Evolutionary conservation across 2,113 vertebrate species (phyloP).

Genomic region (Progne subis): DNA sequence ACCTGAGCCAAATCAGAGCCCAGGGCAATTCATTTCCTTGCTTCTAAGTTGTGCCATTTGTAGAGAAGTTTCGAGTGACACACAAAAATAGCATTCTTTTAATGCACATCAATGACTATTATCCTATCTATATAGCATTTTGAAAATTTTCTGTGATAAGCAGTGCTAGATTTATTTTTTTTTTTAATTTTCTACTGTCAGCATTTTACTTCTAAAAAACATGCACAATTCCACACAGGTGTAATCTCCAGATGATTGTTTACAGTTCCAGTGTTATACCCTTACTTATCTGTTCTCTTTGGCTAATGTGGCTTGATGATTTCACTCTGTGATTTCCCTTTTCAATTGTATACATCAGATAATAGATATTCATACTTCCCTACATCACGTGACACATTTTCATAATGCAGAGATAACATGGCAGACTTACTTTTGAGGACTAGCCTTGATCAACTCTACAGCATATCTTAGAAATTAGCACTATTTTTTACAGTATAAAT

Average conservation of each 20-base stretch:
- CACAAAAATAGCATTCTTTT: not conserved
- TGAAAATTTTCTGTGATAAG: not conserved
- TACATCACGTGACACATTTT: not conserved
- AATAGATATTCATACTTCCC: conserved; percentile 14
- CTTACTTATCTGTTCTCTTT: conserved; percentile 44
- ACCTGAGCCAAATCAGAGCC: not conserved
- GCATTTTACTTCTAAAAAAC: not conserved
- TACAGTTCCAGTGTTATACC: conserved; percentile 1
- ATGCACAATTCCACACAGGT: not conserved
- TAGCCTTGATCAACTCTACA: not conserved
- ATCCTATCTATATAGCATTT: not conserved
- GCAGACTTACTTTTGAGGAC: not conserved
- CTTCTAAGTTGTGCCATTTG: not conserved
- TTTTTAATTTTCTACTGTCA: not conserved
- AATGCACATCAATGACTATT: not conserved
- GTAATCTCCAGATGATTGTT: not conserved
- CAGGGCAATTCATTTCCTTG: not conserved
- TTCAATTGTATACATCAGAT: conserved; percentile 25
- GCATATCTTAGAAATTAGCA: not conserved
- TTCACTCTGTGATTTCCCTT: conserved; percentile 50
- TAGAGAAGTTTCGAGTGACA: not conserved
- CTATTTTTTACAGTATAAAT: not conserved
- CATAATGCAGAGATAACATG: not conserved
- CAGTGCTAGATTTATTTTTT: not conserved
- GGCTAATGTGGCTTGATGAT: conserved; percentile 52